Evolutionary conservation across 2,797 vertebrate species (phyloP), one percentile per base, ranked within the genome.

Genomic region (Diplodus puntazzo): DNA sequence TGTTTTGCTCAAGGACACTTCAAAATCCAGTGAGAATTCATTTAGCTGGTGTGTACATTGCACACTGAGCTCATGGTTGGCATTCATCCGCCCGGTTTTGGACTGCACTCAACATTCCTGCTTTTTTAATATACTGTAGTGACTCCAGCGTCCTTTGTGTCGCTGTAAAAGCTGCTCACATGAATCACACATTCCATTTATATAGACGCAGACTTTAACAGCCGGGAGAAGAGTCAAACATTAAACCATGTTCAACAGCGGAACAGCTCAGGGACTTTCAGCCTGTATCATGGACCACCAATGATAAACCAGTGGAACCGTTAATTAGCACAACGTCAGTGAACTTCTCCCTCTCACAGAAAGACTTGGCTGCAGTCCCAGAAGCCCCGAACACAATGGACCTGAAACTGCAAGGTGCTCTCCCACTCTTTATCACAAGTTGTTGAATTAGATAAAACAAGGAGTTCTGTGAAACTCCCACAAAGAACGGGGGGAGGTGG

Each of bases 181-280:
- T 86, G 88, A 87, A 86, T 93, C 82, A 82, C 74, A 75, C 89
- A 92, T 94, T 93, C 91, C 88, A 62, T 77, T 74, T 27, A 57
- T 39, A 69, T 64, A 55, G 64, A 87, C 76, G 4, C 74, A 84
- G 42, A 73, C 70, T 73, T 84, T 82, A 55, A 85, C 65, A 71
- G 79, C 59, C 65, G 20, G 14, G 45, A 11, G 34, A 69, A 48
- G 64, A 78, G 89, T 91, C 59, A 92, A 93, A 91, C 75, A 91
- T 94, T 92, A 91, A 93, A 83, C 86, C 57, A 17, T 50, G 63
- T 60, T 69, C 62, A 81, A 59, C 62, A 69, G 59, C 23, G 12
- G 0, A 30, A 48, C 46, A 70, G 46, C 80, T 67, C 52, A 21
- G 76, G 71, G 73, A 84, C 74, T 64, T 86, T 81, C 61, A 49